Percentiles rank a stretch among this genome's conserved stretches.
These are phyloP conservation scores for Aspiorhynchus laticeps DNA, from an alignment of 2,113 vertebrate species.

Conservation along the genomic window DNA sequence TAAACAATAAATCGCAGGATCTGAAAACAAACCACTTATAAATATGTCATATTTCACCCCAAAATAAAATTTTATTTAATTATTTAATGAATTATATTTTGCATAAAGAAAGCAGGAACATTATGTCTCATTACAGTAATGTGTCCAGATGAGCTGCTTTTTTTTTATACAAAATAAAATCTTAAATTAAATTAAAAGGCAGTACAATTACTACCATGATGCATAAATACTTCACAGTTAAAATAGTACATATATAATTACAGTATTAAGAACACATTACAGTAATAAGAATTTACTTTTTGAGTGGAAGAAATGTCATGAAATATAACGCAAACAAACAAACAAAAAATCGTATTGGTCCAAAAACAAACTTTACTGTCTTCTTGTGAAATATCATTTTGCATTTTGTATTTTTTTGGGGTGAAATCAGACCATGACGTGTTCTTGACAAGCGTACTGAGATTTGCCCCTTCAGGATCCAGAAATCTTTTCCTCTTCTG, in stretches of 20 bases:
- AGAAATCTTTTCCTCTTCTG: background rate
- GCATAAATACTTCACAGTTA: background rate
- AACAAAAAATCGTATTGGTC: background rate
- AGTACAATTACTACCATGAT: background rate
- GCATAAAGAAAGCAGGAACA: background rate
- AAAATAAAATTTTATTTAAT: background rate
- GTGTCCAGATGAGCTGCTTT: background rate
- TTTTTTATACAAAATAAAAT: background rate
- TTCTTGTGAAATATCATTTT: background rate
- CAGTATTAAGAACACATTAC: constrained; percentile 3
- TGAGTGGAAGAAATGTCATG: background rate
- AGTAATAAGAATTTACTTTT: background rate
- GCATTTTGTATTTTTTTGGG: background rate
- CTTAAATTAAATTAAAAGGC: background rate
- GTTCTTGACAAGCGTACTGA: background rate
- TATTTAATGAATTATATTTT: background rate
- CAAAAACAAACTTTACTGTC: background rate
- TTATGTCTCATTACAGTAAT: background rate
- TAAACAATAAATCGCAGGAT: background rate
- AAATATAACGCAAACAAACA: background rate
- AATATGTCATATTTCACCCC: background rate
- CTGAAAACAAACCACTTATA: background rate
- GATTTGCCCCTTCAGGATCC: background rate
- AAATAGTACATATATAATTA: background rate
- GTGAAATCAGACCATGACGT: background rate